phyloP scores from a whole-genome alignment of 2,888 invertebrate species.

The Tetheella fluctuosa region DNA sequence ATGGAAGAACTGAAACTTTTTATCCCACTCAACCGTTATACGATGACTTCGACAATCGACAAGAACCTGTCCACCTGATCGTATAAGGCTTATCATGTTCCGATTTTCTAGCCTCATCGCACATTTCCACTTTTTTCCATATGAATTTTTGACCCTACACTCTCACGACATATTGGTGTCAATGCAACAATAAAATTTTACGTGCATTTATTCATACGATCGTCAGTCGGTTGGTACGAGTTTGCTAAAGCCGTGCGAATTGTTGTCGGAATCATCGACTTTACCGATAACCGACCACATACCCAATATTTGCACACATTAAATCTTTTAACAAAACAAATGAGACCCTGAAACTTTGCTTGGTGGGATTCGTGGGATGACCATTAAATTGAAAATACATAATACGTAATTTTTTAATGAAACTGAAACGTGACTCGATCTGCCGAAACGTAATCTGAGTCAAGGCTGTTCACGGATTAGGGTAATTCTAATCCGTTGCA shows the following conservation, averaged over 20 bases:
- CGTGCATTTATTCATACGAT: constrained; percentile 67
- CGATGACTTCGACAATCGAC: constrained; percentile 72
- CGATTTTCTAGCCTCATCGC: constrained; percentile 77
- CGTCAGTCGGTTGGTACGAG: constrained; percentile 37
- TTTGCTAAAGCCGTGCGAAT: constrained; percentile 51
- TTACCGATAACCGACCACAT: constrained; percentile 76
- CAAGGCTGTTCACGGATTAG: constrained; percentile 66
- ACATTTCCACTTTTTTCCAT: constrained; percentile 66
- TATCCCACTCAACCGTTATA: constrained; percentile 69
- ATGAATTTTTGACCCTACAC: constrained; percentile 53
- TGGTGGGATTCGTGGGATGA: no score
- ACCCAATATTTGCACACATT: constrained; percentile 71
- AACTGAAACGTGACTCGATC: constrained; percentile 27
- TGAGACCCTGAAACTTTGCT: constrained; percentile 45
- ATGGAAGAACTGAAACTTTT: constrained; percentile 69
- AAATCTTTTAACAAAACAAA: constrained; percentile 58
- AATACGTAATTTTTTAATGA: constrained; percentile 23
- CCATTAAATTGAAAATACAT: constrained; percentile 15
- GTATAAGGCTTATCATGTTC: constrained; percentile 65
- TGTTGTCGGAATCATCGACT: constrained; percentile 42
- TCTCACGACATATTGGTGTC: constrained; percentile 73
- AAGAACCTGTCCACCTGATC: constrained; percentile 66
- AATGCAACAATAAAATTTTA: constrained; percentile 78
- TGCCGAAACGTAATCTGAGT: constrained; percentile 48
- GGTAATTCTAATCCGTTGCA: constrained; percentile 41